phyloP scores from a whole-genome alignment of 2,113 vertebrate genomes.

The Charadrius vociferus region DNA sequence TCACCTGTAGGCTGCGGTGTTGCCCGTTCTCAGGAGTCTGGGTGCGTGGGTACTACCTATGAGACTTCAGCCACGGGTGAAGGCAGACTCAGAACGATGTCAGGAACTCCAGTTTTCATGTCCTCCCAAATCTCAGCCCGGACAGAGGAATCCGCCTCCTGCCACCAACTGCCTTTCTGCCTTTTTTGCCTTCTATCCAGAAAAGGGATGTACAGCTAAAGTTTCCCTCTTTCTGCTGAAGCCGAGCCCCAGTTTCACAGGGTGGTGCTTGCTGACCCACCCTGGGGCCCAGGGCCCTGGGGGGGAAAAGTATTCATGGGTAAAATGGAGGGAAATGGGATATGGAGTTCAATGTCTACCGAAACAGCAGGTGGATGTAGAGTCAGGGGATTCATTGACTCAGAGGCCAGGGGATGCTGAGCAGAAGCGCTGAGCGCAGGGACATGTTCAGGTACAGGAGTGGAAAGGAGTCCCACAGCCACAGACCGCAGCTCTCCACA shows the following conservation, averaged over 20 bases:
- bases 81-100: background rate
- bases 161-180: background rate
- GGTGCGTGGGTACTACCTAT: background rate
- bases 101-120: background rate
- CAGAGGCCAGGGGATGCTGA: background rate
- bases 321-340: background rate
- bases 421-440: background rate
- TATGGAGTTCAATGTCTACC: background rate
- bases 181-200: background rate
- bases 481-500: background rate
- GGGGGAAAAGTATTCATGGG: background rate
- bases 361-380: background rate
- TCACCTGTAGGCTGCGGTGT: fast-evolving
- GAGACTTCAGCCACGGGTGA: background rate
- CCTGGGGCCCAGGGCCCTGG: fast-evolving
- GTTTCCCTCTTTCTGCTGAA: background rate
- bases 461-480: background rate
- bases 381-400: background rate
- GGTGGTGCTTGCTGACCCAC: background rate
- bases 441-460: fast-evolving
- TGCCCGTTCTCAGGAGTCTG: background rate
- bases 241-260: fast-evolving
- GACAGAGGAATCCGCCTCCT: background rate
- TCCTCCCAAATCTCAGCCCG: background rate
- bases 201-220: background rate